These are phyloP conservation scores for Bubo blakistoni DNA, from an alignment of 2,113 vertebrate genomes.

Conservation along the genomic window DNA sequence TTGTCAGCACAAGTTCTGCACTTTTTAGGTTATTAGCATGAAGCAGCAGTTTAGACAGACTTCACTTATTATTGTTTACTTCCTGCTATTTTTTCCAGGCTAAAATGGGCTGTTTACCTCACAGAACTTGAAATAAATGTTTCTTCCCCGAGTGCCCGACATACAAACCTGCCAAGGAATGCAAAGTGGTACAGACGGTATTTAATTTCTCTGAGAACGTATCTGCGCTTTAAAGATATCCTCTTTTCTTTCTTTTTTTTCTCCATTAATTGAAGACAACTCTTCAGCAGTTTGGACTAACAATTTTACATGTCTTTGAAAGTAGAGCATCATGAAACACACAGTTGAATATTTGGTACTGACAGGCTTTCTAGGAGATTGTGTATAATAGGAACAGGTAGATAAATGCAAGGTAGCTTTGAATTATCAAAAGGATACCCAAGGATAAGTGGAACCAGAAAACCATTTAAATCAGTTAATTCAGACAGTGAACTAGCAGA, in stretches of 20 bases:
- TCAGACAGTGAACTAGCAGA: background rate
- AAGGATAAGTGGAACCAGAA: background rate
- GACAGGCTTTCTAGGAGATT: background rate
- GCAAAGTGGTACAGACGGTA: background rate
- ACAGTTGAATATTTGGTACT: background rate
- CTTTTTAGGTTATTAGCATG: background rate
- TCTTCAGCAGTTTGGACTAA: background rate
- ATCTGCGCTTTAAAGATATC: background rate
- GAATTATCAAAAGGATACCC: background rate
- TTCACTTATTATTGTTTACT: background rate
- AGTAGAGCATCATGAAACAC: background rate
- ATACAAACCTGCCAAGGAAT: background rate
- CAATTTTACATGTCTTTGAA: background rate
- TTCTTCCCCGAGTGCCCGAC: background rate
- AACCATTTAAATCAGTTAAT: background rate
- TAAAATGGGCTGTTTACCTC: background rate
- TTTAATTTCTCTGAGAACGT: background rate
- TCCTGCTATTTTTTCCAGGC: background rate
- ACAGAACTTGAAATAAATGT: background rate
- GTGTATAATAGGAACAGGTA: background rate
- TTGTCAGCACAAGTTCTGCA: background rate
- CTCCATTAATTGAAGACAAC: background rate
- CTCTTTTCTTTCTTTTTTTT: background rate
- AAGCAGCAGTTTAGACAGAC: background rate
- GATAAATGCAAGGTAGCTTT: background rate